phyloP scores from a whole-genome alignment of 2,888 invertebrate species.

The Capitulum mitella region DNA sequence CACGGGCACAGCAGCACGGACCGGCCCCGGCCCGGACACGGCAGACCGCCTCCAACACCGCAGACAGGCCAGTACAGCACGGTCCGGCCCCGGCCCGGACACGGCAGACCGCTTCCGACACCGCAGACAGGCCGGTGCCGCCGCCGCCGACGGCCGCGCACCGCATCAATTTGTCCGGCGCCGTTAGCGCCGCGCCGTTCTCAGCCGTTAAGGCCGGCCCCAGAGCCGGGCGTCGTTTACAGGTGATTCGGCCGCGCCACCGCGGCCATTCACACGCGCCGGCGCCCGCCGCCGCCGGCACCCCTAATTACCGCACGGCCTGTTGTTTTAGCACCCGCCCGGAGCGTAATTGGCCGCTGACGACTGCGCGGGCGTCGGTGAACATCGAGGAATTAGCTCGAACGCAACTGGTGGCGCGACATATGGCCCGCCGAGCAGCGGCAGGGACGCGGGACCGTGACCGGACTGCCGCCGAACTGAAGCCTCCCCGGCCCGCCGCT shows the following conservation, averaged over 20 bases:
- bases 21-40: too few relatives aligned
- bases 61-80: too few relatives aligned
- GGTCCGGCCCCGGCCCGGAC: too few relatives aligned
- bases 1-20: too few relatives aligned
- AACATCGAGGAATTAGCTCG: not conserved
- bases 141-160: too few relatives aligned
- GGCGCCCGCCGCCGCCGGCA: not conserved
- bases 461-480: not conserved
- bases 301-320: not conserved
- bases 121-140: too few relatives aligned
- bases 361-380: too few relatives aligned
- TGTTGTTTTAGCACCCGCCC: conserved; percentile 1
- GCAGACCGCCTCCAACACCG: too few relatives aligned
- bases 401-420: not conserved
- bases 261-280: not conserved
- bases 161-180: not conserved
- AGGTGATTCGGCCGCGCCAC: not conserved
- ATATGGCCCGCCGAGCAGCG: not conserved
- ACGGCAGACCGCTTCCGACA: too few relatives aligned
- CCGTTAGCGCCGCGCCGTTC: not conserved
- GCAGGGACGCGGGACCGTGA: not conserved
- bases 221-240: not conserved
- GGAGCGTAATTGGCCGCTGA: not conserved
- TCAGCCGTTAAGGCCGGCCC: not conserved
- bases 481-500: not conserved